Percentiles rank a stretch among this genome's conserved stretches.
These are phyloP conservation scores for Agraylea sexmaculata DNA, from an alignment of 1,140 invertebrate species.

Conservation along the genomic window DNA sequence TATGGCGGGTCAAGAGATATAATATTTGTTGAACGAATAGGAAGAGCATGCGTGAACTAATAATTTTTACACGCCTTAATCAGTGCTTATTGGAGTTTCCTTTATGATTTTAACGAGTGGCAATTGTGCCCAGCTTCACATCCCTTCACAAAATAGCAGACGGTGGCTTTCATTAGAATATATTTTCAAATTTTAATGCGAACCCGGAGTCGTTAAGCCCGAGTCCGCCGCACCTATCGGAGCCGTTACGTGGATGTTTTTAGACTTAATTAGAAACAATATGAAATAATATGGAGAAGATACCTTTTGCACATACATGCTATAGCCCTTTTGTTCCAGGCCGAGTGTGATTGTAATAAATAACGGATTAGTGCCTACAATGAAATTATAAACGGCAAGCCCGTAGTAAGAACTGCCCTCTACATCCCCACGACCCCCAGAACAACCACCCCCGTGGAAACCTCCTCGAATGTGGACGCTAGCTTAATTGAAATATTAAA, in stretches of 20 bases:
- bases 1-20: too few relatives aligned
- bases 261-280: constrained; percentile 24
- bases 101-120: too few relatives aligned
- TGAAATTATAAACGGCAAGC: constrained; percentile 18
- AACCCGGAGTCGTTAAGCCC: constrained; percentile 20
- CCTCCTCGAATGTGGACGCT: too few relatives aligned
- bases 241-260: constrained; percentile 21
- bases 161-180: constrained; percentile 23
- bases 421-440: too few relatives aligned
- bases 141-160: too few relatives aligned
- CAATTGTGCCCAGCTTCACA: too few relatives aligned
- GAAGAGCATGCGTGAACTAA: too few relatives aligned
- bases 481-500: constrained; percentile 23
- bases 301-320: constrained; percentile 16
- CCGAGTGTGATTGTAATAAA: constrained; percentile 22
- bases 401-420: too few relatives aligned
- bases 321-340: constrained; percentile 22
- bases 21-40: too few relatives aligned
- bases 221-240: constrained; percentile 21
- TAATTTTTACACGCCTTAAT: too few relatives aligned
- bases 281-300: constrained; percentile 22
- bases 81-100: too few relatives aligned
- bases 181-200: constrained; percentile 23
- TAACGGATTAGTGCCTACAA: constrained; percentile 22
- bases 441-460: too few relatives aligned